These are phyloP conservation scores for Drosophila tani DNA, from an alignment of 1,140 invertebrate species.

Conservation along the genomic window DNA sequence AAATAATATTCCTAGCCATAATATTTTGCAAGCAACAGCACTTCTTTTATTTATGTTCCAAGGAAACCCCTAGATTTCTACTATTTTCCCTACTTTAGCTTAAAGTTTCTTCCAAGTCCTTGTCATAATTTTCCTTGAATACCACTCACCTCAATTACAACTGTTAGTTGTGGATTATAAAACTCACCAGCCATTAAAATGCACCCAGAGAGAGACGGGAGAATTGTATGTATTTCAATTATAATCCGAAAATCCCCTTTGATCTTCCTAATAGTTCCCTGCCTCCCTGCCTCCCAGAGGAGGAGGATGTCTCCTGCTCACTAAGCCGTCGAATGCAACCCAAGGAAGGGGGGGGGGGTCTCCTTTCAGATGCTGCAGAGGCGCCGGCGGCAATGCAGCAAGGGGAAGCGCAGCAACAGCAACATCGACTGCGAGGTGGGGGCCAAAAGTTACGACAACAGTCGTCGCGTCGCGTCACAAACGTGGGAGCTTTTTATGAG, in stretches of 20 bases:
- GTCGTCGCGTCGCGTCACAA: slow-evolving; percentile 58
- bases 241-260: slow-evolving; percentile 4
- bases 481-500: slow-evolving; percentile 77
- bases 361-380: slow-evolving; percentile 19
- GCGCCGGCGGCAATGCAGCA: slow-evolving; percentile 51
- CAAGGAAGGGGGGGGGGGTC: neutral
- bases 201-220: too few relatives aligned
- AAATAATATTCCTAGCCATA: too few relatives aligned
- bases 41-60: too few relatives aligned
- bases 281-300: neutral
- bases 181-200: neutral
- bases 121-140: neutral
- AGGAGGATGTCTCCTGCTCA: neutral
- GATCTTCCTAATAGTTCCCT: slow-evolving; percentile 5
- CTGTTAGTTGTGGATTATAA: slow-evolving; percentile 1
- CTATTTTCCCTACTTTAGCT: neutral
- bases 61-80: neutral
- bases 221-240: slow-evolving; percentile 5
- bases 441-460: slow-evolving; percentile 65
- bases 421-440: neutral
- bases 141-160: slow-evolving; percentile 4
- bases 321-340: slow-evolving; percentile 9
- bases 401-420: neutral
- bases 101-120: neutral
- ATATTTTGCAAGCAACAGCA: too few relatives aligned